A percentile compares a stretch with the other conserved stretches of the same genome.
Evolutionary conservation across 1,140 invertebrate species (phyloP).

Genomic region (Euura lappo): DNA sequence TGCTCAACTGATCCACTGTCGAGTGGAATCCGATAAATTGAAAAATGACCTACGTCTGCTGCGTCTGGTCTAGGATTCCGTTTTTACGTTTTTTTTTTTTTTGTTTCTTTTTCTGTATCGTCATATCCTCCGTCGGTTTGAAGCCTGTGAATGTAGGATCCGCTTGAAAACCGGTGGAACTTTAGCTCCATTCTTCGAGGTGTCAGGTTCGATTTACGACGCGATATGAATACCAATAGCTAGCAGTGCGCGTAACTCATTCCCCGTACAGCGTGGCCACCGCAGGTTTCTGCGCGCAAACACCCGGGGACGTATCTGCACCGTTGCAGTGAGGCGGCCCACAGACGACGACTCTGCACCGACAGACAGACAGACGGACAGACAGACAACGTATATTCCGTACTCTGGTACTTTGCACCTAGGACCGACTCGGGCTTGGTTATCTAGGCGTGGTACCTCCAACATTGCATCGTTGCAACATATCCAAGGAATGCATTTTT

Average conservation of each 20-base stretch:
- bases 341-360: background rate
- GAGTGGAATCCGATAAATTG: background rate
- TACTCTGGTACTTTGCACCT: background rate
- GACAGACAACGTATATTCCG: background rate
- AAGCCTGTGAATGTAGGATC: background rate
- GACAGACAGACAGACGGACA: background rate
- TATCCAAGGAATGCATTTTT: background rate
- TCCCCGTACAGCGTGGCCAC: conserved; percentile 18
- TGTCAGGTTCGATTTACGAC: conserved; percentile 49
- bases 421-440: background rate
- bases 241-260: conserved; percentile 47
- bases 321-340: background rate
- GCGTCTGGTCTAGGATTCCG: too few relatives aligned
- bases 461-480: conserved; percentile 1
- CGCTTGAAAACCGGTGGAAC: conserved; percentile 43
- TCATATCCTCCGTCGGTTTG: too few relatives aligned
- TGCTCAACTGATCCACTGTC: background rate
- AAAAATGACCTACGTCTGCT: too few relatives aligned
- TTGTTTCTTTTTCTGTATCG: too few relatives aligned
- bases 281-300: background rate
- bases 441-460: background rate
- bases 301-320: background rate
- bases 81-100: too few relatives aligned
- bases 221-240: conserved; percentile 47
- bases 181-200: conserved; percentile 47